Conservation (phyloP, 2,797 vertebrate genomes). For the Luscinia megarhynchos region DNA sequence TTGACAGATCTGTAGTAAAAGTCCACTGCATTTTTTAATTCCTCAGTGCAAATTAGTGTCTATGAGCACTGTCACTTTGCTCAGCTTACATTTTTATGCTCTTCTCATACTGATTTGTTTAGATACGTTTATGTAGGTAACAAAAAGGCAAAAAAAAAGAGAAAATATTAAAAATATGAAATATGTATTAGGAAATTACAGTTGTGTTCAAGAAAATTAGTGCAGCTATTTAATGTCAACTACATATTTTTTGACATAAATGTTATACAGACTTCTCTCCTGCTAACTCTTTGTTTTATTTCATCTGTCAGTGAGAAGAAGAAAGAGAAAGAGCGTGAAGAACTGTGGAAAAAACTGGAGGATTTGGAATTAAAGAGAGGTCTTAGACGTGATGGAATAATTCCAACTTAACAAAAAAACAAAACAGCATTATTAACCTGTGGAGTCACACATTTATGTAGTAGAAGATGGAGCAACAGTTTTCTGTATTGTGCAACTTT, state of each 20-base stretch:
- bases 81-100: not conserved
- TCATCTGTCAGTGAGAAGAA: slow-evolving; percentile 92
- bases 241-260: not conserved
- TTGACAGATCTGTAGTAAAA: not conserved
- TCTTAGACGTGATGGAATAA: slow-evolving; percentile 96
- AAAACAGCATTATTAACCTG: slow-evolving; percentile 84
- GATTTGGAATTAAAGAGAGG: slow-evolving; percentile 98
- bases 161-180: not conserved
- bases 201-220: not conserved
- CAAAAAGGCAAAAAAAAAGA: not conserved
- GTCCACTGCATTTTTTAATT: not conserved
- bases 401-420: slow-evolving; percentile 92
- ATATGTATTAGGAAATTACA: not conserved
- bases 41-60: not conserved
- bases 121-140: not conserved
- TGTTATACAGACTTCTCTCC: not conserved
- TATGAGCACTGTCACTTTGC: not conserved
- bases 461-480: slow-evolving; percentile 88
- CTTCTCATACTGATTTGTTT: not conserved
- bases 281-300: slow-evolving; percentile 64
- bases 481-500: slow-evolving; percentile 98
- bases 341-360: slow-evolving; percentile 99
- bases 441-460: slow-evolving; percentile 87
- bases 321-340: slow-evolving; percentile 98
- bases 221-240: not conserved